Evolutionary conservation across 37 sponge, comb jelly and placozoan genomes (phyloP), one percentile per base, ranked within the genome.

Genomic region (Ianthella basta): DNA sequence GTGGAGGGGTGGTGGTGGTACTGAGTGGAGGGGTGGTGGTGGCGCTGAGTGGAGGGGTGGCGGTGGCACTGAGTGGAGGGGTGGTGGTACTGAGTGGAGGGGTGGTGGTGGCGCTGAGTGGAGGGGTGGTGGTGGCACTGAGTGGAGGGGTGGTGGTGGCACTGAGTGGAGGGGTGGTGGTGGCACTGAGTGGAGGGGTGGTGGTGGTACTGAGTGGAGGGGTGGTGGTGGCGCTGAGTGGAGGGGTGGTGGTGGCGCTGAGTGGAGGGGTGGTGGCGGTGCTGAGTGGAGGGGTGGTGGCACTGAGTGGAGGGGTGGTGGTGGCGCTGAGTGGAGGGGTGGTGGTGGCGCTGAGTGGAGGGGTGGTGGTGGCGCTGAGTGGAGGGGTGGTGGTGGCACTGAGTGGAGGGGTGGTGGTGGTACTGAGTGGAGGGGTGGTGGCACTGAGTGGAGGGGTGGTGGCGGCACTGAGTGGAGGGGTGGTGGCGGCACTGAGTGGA

Each of bases 211-310:
- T 69, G 70, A 13, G 70, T 30, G 70, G 29, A 33, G 10, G 70
- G 29, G 70, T 69, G 70, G 29, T n/a, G n/a, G n/a, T n/a, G n/a
- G n/a, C n/a, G n/a, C 33, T 69, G 70, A 34, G 70, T 14, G 35
- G 29, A 35, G 29, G 70, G 29, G 70, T 69, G 70, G 4, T 29
- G 29, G 35, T 69, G 70, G 23, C 29, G 12, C 1, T 69, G 70
- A 13, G 70, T 30, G 70, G 29, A 33, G 10, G 70, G 29, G 70
- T 69, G 70, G 29, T n/a, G n/a, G n/a, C n/a, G n/a, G n/a, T n/a
- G n/a, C n/a, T n/a, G n/a, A n/a, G n/a, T n/a, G n/a, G n/a, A n/a
- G n/a, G n/a, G n/a, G n/a, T n/a, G n/a, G n/a, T n/a, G n/a, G n/a
- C n/a, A n/a, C 33, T 69, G 70, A 34, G 70, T 14, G 35, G 29